Evolutionary conservation across 1,140 invertebrate species (phyloP), one percentile per base, ranked within the genome.

Genomic region (Penaeus vannamei): DNA sequence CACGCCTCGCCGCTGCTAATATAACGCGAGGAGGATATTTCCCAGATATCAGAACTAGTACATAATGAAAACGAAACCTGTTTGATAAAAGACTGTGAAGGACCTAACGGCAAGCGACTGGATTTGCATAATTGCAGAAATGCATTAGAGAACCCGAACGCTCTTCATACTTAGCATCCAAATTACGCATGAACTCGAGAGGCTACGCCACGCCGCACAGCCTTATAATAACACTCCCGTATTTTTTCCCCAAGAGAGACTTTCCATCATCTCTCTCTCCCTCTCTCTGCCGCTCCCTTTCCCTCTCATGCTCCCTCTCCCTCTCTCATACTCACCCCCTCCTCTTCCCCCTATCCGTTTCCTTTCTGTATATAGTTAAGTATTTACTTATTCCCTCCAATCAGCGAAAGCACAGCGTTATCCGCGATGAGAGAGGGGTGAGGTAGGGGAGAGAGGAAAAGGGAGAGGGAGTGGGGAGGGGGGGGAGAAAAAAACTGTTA

Each of bases 161-260:
- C 72, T 76, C 72, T 76, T 76, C 72, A 76, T 76, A 76, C 72
- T 76, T 76, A 76, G 72, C 72, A 76, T 76, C 72, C 72, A 76
- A 76, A 76, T 76, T 76, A 76, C 72, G 72, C 72, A 76, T 76
- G 72, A 76, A 76, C 72, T 76, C 23, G 72, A 76, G 42, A 76
- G 42, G 22, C 29, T 32, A 36, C 72, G 72, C 22, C 72, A 14
- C 22, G 72, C 29, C 72, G 29, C 14, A 29, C 72, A 76, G 26
- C 72, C 72, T 76, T 76, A 32, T 76, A 76, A 76, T 76, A 76
- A 76, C 72, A 76, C 42, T 76, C 72, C 72, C 20, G 72, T 76
- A 76, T 36, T 29, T 76, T 32, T 76, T 7, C 72, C 72, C 53
- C 53, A 14, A 53, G 53, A 53, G 53, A 53, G 53, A 53, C 53